phyloP scores from a whole-genome alignment of 2,888 invertebrate species.

The Sinodicranocentrus sp. region DNA sequence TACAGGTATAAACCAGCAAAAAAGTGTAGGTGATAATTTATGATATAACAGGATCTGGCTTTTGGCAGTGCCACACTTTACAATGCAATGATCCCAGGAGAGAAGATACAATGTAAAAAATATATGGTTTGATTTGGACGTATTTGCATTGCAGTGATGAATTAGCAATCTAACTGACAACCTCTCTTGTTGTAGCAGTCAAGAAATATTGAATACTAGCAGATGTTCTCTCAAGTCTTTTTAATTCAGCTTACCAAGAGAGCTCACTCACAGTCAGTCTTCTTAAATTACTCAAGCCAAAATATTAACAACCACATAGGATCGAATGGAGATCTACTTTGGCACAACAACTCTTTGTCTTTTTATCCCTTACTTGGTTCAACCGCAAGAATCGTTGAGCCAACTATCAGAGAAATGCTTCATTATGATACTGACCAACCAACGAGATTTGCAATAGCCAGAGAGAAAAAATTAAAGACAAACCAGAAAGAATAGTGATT shows the following conservation, averaged over 20 bases:
- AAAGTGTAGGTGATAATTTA: slow-evolving; percentile 40
- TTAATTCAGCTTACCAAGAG: too few species aligned
- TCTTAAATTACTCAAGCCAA: too few species aligned
- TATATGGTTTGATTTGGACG: not conserved
- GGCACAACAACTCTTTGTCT: too few species aligned
- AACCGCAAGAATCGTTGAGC: too few species aligned
- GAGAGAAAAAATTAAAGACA: not conserved
- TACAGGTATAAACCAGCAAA: not conserved
- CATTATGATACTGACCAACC: not conserved
- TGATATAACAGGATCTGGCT: slow-evolving; percentile 56
- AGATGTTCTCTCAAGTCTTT: not conserved
- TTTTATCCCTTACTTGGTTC: too few species aligned
- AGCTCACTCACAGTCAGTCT: too few species aligned
- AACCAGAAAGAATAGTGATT: slow-evolving; percentile 30
- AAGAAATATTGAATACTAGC: not conserved
- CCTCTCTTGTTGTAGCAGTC: not conserved
- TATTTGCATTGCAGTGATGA: not conserved
- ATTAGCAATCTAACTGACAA: not conserved
- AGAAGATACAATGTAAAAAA: too few species aligned
- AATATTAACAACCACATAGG: too few species aligned
- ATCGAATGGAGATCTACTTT: too few species aligned
- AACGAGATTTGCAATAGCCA: not conserved
- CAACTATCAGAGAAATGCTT: not conserved
- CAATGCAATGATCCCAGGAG: too few species aligned
- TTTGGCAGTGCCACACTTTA: slow-evolving; percentile 33